These are phyloP conservation scores for Crypturellus tataupa DNA, from an alignment of 2,797 vertebrate genomes.

Conservation along the genomic window DNA sequence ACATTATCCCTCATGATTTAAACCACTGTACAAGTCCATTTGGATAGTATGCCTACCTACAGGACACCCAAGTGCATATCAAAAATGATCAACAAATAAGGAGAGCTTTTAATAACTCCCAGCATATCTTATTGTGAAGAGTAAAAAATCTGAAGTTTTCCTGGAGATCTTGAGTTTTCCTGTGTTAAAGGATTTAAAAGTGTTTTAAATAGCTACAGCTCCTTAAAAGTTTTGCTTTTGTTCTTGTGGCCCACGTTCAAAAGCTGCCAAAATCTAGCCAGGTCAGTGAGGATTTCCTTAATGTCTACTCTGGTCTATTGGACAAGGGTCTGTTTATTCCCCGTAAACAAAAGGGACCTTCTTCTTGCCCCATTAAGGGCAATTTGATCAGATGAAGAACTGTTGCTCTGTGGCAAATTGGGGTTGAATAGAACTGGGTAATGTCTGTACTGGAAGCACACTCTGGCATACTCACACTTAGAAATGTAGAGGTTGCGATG, in stretches of 20 bases:
- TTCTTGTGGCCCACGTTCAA: not conserved
- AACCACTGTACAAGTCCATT: accelerated
- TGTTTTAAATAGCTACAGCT: not conserved
- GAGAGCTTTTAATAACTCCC: not conserved
- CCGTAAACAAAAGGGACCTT: not conserved
- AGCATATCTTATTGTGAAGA: not conserved
- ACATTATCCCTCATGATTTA: not conserved
- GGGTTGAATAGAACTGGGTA: not conserved
- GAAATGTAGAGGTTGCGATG: not conserved
- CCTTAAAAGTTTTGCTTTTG: not conserved
- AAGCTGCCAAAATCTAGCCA: not conserved
- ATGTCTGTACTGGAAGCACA: not conserved
- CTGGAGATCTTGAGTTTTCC: not conserved
- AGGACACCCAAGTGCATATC: not conserved
- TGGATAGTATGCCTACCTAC: not conserved
- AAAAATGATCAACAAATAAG: not conserved
- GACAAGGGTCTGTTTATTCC: not conserved
- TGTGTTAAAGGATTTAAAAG: not conserved
- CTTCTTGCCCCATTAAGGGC: not conserved
- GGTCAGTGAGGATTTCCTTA: not conserved
- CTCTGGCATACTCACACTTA: not conserved
- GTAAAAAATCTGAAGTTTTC: not conserved
- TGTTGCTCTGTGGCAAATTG: not conserved
- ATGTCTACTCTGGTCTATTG: not conserved
- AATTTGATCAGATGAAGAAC: not conserved